Conservation (phyloP, 2,888 invertebrate genomes). For the Limulus polyphemus region DNA sequence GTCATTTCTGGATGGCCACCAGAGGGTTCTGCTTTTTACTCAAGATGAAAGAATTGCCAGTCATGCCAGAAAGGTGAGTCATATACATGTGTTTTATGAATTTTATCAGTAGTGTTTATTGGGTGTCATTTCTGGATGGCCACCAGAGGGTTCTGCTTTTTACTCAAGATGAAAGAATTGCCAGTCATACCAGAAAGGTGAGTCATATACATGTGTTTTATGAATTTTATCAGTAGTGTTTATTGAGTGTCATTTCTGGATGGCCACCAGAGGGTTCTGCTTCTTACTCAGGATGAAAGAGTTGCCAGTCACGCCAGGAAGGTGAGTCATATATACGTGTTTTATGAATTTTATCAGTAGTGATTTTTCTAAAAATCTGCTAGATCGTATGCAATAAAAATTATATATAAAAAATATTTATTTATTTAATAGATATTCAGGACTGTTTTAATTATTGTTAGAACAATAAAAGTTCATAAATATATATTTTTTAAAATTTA, state of each 20-base stretch:
- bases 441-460: too few species aligned
- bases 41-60: conserved; percentile 59
- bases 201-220: neutral
- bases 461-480: too few species aligned
- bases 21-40: conserved; percentile 59
- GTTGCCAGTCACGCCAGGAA: conserved; percentile 49
- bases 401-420: too few species aligned
- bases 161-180: conserved; percentile 60
- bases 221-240: conserved; percentile 41
- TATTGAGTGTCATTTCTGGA: conserved; percentile 71
- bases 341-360: too few species aligned
- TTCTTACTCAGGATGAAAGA: conserved; percentile 61
- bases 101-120: conserved; percentile 56
- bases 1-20: conserved; percentile 59
- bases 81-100: neutral
- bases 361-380: too few species aligned
- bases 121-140: conserved; percentile 64
- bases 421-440: too few species aligned
- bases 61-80: conserved; percentile 41
- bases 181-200: conserved; percentile 45
- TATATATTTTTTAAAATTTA: too few species aligned
- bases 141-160: conserved; percentile 59
- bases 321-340: conserved; percentile 28
- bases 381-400: too few species aligned
- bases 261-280: conserved; percentile 56